Percentiles rank a stretch among this genome's conserved stretches.
Conservation (phyloP, 2,888 invertebrate species). For the Seira ritae region DNA sequence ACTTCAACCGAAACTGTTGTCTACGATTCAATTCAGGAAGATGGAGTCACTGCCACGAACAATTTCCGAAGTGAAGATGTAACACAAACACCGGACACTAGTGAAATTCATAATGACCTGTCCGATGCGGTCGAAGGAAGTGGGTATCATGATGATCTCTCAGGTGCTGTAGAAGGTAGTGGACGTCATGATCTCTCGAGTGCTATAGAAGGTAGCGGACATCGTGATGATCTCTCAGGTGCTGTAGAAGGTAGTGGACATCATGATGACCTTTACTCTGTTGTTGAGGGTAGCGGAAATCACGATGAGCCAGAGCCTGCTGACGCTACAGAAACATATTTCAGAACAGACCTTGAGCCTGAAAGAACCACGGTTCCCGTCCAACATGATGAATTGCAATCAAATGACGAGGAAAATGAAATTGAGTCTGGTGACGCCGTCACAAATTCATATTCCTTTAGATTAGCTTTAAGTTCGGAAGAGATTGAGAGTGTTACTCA, state of each 20-base stretch:
- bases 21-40: neutral
- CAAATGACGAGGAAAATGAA: neutral
- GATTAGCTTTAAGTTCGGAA: slow-evolving; percentile 28
- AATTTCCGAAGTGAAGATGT: neutral
- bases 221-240: neutral
- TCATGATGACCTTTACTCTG: slow-evolving; percentile 8
- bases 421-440: slow-evolving; percentile 1
- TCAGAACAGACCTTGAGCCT: neutral
- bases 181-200: slow-evolving; percentile 6
- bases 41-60: neutral
- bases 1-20: neutral
- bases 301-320: neutral
- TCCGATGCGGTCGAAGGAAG: slow-evolving; percentile 23
- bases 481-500: neutral
- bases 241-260: slow-evolving; percentile 26
- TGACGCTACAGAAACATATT: neutral
- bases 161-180: slow-evolving; percentile 13
- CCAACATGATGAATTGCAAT: neutral
- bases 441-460: slow-evolving; percentile 10
- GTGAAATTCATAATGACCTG: neutral
- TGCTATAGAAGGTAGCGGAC: slow-evolving; percentile 23
- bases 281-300: slow-evolving; percentile 21
- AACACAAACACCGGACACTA: slow-evolving; percentile 1
- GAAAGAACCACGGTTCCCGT: neutral
- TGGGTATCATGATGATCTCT: slow-evolving; percentile 5